Percentiles rank a stretch among this genome's conserved stretches.
Conservation (phyloP, 1,140 invertebrate genomes). For the Aphidius ervi region DNA sequence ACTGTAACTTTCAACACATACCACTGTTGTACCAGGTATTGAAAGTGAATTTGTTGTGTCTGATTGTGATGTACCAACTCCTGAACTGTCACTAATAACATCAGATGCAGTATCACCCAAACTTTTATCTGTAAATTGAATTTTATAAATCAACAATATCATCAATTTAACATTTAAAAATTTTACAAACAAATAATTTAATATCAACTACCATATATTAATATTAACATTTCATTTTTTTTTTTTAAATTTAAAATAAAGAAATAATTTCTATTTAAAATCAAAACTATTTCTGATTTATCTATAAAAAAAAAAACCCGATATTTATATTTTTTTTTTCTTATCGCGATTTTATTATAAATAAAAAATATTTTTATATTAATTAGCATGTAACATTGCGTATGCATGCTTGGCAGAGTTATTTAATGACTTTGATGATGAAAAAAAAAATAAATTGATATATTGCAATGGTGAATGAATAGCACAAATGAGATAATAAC, state of each 20-base stretch:
- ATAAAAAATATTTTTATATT: neutral
- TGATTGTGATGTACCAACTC: conserved; percentile 82
- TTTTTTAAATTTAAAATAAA: neutral
- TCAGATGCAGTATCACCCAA: conserved; percentile 78
- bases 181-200: neutral
- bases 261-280: neutral
- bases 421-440: neutral
- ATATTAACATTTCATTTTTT: neutral
- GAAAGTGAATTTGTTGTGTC: conserved; percentile 77
- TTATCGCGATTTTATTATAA: too few relatives aligned
- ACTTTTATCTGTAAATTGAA: conserved; percentile 70
- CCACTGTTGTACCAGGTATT: conserved; percentile 76
- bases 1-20: conserved; percentile 80
- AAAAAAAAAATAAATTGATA: too few relatives aligned
- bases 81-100: conserved; percentile 85
- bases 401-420: conserved; percentile 2
- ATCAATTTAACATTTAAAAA: neutral
- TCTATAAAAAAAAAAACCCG: neutral
- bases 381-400: conserved; percentile 9
- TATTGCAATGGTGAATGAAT: too few relatives aligned
- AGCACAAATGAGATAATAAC: too few relatives aligned
- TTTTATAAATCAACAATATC: neutral
- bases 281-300: conserved; percentile 4
- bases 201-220: neutral
- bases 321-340: too few relatives aligned